Percentiles rank a stretch among this genome's conserved stretches.
Evolutionary conservation across 1,140 invertebrate genomes (phyloP).

Genomic region (Pantala flavescens): DNA sequence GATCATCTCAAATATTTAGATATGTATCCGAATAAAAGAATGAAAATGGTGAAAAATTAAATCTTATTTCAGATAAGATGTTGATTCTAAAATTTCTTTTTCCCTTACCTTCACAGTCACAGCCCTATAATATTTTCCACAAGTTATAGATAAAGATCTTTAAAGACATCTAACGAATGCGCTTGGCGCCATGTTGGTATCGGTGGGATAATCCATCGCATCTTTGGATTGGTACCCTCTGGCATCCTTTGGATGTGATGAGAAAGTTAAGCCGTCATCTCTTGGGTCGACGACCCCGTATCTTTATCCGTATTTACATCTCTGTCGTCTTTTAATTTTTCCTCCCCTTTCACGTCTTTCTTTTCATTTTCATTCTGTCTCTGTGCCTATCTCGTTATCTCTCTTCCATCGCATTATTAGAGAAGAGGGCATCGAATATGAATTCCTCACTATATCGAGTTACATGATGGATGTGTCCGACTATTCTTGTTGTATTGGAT

Average conservation of each 20-base stretch:
- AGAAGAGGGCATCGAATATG: not conserved
- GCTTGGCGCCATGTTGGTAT: not conserved
- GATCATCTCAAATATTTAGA: too few species aligned
- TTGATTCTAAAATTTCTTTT: not conserved
- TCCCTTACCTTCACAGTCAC: too few species aligned
- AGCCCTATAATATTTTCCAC: too few species aligned
- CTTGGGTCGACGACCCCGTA: not conserved
- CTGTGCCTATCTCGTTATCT: too few species aligned
- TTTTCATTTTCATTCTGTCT: not conserved
- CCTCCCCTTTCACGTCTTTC: not conserved
- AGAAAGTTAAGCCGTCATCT: conserved; percentile 5
- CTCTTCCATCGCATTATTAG: too few species aligned
- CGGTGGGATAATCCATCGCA: not conserved
- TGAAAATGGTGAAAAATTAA: not conserved
- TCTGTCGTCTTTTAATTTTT: not conserved
- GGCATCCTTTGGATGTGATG: not conserved
- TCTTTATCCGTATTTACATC: not conserved
- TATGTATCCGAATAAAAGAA: too few species aligned
- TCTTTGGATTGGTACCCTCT: not conserved
- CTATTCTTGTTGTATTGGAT: too few species aligned
- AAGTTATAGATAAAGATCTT: too few species aligned
- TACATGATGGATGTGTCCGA: too few species aligned
- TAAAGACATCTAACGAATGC: too few species aligned
- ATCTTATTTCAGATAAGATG: not conserved
- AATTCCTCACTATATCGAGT: not conserved